Evolutionary conservation across 2,113 vertebrate genomes (phyloP).

Genomic region (Oceanodroma tethys): DNA sequence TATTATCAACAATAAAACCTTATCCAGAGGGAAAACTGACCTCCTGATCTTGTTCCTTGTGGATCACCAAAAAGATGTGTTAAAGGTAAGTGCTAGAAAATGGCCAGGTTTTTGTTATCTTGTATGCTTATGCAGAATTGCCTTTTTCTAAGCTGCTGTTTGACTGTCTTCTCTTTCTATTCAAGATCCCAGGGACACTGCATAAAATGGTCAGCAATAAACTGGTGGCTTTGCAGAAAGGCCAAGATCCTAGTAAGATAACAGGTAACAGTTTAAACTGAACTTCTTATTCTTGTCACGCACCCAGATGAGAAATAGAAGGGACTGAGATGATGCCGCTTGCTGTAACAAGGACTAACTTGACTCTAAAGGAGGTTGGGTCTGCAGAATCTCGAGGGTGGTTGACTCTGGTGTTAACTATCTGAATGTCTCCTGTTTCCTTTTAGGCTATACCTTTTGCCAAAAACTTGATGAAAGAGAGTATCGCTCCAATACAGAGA

Average conservation of each 20-base stretch:
- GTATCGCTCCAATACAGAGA: constrained; percentile 75
- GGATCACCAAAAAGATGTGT: constrained; percentile 91
- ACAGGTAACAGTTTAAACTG: constrained; percentile 72
- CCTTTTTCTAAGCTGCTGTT: not conserved
- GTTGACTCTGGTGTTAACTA: not conserved
- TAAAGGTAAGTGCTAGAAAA: constrained; percentile 81
- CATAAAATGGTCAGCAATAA: constrained; percentile 95
- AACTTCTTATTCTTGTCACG: not conserved
- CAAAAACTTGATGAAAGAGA: constrained; percentile 76
- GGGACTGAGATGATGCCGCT: not conserved
- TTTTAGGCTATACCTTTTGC: constrained; percentile 84
- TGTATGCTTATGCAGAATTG: not conserved
- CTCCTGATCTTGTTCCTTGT: constrained; percentile 94
- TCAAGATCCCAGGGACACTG: constrained; percentile 85
- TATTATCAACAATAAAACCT: constrained; percentile 85
- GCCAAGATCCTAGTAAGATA: constrained; percentile 81
- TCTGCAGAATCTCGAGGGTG: not conserved
- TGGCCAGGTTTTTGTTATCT: not conserved
- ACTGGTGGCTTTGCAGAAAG: constrained; percentile 82
- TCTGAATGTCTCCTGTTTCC: not conserved
- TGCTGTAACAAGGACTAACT: not conserved
- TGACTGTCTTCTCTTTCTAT: not conserved
- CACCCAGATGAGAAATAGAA: not conserved
- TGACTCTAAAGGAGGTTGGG: not conserved
- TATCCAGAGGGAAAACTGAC: constrained; percentile 94